Conservation (phyloP, 2,888 invertebrate genomes). For the Endomychus coccineus region DNA sequence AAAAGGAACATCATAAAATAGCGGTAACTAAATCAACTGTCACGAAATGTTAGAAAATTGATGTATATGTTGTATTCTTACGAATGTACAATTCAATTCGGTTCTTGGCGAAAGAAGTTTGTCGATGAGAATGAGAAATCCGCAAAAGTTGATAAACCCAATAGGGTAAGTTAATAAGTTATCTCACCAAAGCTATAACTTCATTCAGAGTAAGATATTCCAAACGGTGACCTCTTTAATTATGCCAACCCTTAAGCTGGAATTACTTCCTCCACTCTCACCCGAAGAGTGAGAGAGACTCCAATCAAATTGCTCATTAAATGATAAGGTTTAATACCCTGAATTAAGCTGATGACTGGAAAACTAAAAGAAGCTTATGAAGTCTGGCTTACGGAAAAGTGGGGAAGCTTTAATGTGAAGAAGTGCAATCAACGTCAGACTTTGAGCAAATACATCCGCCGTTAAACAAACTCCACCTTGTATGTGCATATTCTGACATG, state of each 20-base stretch:
- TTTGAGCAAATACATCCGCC: conserved; percentile 4
- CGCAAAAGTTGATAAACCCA: too few relatives aligned
- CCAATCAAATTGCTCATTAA: conserved; percentile 40
- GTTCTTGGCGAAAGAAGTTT: too few relatives aligned
- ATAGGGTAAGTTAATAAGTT: too few relatives aligned
- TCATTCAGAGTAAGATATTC: too few relatives aligned
- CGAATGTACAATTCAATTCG: too few relatives aligned
- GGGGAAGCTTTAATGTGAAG: conserved; percentile 17
- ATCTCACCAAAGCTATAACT: too few relatives aligned
- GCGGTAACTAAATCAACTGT: too few relatives aligned
- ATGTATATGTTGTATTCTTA: too few relatives aligned
- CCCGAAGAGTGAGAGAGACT: conserved; percentile 23
- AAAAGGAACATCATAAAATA: too few relatives aligned
- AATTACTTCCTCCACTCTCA: conserved; percentile 28
- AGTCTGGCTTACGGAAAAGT: conserved; percentile 22
- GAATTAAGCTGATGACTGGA: conserved; percentile 35
- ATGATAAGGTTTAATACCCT: conserved; percentile 40
- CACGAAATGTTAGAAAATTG: too few relatives aligned
- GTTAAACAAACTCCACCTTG: conserved; percentile 2
- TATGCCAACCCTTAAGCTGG: conserved; percentile 25
- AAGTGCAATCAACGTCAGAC: conserved; percentile 6
- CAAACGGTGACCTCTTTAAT: too few relatives aligned
- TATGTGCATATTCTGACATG: background rate
- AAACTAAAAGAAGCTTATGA: conserved; percentile 38
- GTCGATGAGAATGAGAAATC: too few relatives aligned